phyloP scores from a whole-genome alignment of 2,797 vertebrate species.

The Sparidentex hasta region DNA sequence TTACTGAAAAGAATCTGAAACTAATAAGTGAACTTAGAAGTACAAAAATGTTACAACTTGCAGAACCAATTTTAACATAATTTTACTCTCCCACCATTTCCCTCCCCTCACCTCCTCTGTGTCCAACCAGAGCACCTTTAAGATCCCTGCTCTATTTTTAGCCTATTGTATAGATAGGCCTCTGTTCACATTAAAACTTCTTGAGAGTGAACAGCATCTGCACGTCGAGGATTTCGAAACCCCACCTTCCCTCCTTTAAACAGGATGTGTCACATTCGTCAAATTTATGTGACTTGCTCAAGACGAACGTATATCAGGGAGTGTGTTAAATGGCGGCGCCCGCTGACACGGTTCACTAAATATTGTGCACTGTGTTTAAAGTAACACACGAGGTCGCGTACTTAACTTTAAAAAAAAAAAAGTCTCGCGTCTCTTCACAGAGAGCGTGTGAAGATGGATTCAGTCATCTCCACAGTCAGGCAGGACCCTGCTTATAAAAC shows the following conservation, averaged over 20 bases:
- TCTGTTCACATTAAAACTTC: constrained; percentile 9
- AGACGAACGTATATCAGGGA: background rate
- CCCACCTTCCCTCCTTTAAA: constrained; percentile 30
- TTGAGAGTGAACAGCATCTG: background rate
- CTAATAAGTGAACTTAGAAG: too few relatives aligned
- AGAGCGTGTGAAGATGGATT: constrained; percentile 55
- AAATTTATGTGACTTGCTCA: constrained; percentile 31
- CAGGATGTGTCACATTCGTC: constrained; percentile 56
- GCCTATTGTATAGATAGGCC: background rate
- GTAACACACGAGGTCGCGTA: constrained; percentile 12
- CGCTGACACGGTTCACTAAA: constrained; percentile 37
- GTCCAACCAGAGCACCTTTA: background rate
- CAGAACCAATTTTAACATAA: too few relatives aligned
- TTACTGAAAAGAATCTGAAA: too few relatives aligned
- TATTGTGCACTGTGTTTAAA: constrained; percentile 40
- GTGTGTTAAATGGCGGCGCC: constrained; percentile 20
- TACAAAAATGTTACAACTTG: too few relatives aligned
- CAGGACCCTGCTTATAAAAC: constrained; percentile 60
- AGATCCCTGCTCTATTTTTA: constrained; percentile 24
- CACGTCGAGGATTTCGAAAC: constrained; percentile 49
- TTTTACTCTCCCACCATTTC: background rate
- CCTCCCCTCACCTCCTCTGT: constrained; percentile 1
- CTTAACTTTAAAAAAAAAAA: constrained; percentile 53
- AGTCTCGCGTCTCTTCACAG: constrained; percentile 57
- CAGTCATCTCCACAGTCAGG: background rate